These are phyloP conservation scores for Simalia tracyae DNA, from an alignment of 2,797 vertebrate species.

Conservation along the genomic window DNA sequence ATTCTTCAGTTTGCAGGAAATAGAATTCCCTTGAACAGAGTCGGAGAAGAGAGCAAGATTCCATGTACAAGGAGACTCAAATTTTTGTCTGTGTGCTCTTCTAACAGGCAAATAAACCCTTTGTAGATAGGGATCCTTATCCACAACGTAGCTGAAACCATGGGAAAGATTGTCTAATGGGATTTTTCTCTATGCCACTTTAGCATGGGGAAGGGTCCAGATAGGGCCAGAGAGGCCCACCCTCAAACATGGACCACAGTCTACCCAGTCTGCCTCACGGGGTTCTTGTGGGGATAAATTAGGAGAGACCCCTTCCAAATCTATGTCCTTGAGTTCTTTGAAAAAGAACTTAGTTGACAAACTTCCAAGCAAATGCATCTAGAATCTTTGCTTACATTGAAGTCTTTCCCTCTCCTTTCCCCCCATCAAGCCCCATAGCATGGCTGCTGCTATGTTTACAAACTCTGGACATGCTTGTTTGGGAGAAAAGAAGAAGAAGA, in stretches of 20 bases:
- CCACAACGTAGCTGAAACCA: not conserved
- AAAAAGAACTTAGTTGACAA: too few relatives aligned
- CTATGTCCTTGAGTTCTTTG: too few relatives aligned
- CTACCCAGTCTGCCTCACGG: not conserved
- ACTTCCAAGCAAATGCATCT: too few relatives aligned
- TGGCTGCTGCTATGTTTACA: not conserved
- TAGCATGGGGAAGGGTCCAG: not conserved
- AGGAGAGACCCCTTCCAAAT: too few relatives aligned
- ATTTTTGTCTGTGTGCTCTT: not conserved
- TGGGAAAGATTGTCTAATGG: not conserved
- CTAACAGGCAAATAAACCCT: not conserved
- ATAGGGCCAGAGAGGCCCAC: not conserved
- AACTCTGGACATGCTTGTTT: not conserved
- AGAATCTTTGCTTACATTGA: not conserved
- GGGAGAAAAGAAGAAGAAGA: too few relatives aligned
- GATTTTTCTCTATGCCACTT: not conserved
- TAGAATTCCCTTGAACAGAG: not conserved
- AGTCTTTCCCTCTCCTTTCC: too few relatives aligned
- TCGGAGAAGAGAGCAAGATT: not conserved
- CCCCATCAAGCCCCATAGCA: too few relatives aligned
- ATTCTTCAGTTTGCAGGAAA: not conserved
- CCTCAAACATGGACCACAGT: not conserved
- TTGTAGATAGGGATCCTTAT: not conserved
- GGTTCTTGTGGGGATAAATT: too few relatives aligned
- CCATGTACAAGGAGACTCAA: not conserved